Evolutionary conservation across 2,888 invertebrate genomes (phyloP).

Genomic region (Papilio gigon): DNA sequence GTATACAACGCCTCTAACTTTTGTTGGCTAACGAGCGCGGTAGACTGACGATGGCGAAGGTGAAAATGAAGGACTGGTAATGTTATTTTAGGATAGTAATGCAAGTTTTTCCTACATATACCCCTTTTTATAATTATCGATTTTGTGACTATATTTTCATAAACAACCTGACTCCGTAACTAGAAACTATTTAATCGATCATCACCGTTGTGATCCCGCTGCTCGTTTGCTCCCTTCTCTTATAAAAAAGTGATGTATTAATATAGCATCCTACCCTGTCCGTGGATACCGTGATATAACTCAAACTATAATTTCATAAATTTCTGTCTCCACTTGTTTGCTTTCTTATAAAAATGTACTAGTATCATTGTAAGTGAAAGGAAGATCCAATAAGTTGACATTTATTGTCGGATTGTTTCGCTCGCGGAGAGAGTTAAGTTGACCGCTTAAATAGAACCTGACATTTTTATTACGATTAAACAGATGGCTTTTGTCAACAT

Average conservation of each 20-base stretch:
- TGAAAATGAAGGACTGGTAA: neutral
- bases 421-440: neutral
- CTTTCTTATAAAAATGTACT: neutral
- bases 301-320: neutral
- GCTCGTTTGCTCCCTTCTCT: too few species aligned
- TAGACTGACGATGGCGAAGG: neutral
- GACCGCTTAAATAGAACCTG: neutral
- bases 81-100: neutral
- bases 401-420: constrained; percentile 18
- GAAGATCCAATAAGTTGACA: constrained; percentile 14
- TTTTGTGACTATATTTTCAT: neutral
- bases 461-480: neutral
- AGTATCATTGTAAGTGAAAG: neutral
- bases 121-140: too few species aligned
- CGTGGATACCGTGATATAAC: neutral
- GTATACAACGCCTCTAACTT: neutral
- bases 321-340: too few species aligned
- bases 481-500: neutral
- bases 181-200: neutral
- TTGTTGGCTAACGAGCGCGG: neutral
- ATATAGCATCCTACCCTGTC: neutral
- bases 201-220: too few species aligned
- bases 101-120: neutral
- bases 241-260: too few species aligned
- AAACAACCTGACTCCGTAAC: neutral